Base-by-base conservation (phyloP, 2,113 vertebrate genomes). In the Sakesphorus luctuosus region DNA sequence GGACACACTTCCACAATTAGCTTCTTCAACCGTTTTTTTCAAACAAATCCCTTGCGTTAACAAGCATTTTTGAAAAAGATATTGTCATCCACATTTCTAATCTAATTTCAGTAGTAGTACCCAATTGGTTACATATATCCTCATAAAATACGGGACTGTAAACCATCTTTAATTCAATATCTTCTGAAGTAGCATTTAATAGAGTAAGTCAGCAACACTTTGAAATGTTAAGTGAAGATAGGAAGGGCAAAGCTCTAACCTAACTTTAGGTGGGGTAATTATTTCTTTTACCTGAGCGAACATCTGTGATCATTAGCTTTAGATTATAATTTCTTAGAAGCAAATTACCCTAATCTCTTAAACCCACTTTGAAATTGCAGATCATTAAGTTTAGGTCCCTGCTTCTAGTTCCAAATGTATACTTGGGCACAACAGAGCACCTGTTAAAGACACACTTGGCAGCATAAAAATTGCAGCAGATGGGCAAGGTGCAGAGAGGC, bases 261-360 rank as follows among this genome's bases (percentile, higher is more conserved):
- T 33, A 71, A 28, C 33, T 73, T 93, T 29, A 72, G 13, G 20
- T 78, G 63, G 29, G 33, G 17, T n/a, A 71, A 81, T 87, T 85
- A 83, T 76, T 91, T 91, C 35, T 85, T 63, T 38, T 33, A 90
- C 79, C 59, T 74, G 38, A 83, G 16, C 31, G 43, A 93, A 91
- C 82, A 95, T 59, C 71, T 91, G 44, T 71, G 75, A 90, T 83
- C 90, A 85, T 95, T 91, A 87, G 38, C 38, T 95, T 93, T 63
- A 94, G 72, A 93, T 91, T 59, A 87, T 50, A 17, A 38, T 80
- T 93, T 84, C 90, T 85, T 84, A 84, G 20, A 74, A 69, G 67
- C 31, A 93, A 90, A 91, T 63, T 35, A 62, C 38, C 79, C 53
- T 86, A 47, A 94, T 93, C 81, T 91, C 82, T 91, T 94, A 76